Base-by-base conservation (phyloP, 2,888 invertebrate genomes). In the Girardia tigrina region DNA sequence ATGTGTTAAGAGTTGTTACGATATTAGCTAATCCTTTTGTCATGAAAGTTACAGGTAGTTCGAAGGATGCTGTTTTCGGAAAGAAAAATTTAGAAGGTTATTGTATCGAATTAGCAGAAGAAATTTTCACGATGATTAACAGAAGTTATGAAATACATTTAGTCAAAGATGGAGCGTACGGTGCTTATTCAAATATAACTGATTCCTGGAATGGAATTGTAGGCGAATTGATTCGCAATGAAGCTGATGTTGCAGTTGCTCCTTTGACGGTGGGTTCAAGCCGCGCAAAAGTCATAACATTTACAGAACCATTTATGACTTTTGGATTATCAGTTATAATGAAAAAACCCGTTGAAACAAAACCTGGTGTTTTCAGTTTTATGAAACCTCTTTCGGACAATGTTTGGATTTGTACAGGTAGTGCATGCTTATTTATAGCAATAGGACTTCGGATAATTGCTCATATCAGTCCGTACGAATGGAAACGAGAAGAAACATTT, bases 21-120 rank as follows among this genome's bases (percentile, higher is more conserved):
- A 74, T 74, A n/a, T 20, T 74, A 42, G 36, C 69, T 8, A 56
- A 74, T 42, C 74, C 74, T 16, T 75, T 71, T 28, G 29, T 75
- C 27, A 71, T 75, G 70, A 14, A 27, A n/a, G 28, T 1, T 28
- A 20, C 27, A 12, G 71, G 26, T 23, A 16, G 16, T 12, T 12
- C 56, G 27, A 29, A 56, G 20, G 69, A 36, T 14, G 28, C 71
- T 20, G 1, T 26, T 14, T 28, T 1, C 12, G 77, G 76, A 12
- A 77, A 77, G 23, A 69, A 77, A 4, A 77, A 77, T n/a, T 71
- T 77, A 81, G 90, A 91, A 81, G 94, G 95, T 73, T 94, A 92
- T 83, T 92, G 92, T 85, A 91, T 93, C 82, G 94, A 94, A 83
- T 86, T 94, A 42, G 90, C 91, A 1, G 90, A 91, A 80, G 86